A percentile compares a stretch with the other conserved stretches of the same genome.
Evolutionary conservation across 2,113 vertebrate genomes (phyloP).

Genomic region (Panurus biarmicus): DNA sequence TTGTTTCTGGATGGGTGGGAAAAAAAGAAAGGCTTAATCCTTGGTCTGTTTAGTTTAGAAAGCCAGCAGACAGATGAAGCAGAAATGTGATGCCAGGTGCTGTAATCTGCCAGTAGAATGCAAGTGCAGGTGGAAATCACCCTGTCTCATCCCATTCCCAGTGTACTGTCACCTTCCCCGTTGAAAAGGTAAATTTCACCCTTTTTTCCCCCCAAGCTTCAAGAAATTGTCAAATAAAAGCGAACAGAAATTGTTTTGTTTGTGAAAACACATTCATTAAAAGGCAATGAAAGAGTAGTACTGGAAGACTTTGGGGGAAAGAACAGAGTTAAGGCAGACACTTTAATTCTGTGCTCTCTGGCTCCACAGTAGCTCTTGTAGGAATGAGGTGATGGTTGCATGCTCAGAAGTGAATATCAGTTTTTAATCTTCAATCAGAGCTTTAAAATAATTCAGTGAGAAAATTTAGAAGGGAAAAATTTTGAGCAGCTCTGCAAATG

Average conservation of each 20-base stretch:
- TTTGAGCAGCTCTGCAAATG: not conserved
- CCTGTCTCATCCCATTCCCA: not conserved
- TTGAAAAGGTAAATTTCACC: not conserved
- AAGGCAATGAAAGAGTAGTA: not conserved
- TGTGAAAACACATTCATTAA: not conserved
- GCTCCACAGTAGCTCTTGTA: not conserved
- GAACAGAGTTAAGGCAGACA: not conserved
- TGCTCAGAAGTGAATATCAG: not conserved
- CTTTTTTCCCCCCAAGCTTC: not conserved
- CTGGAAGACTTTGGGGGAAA: not conserved
- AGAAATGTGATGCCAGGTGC: not conserved
- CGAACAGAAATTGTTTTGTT: not conserved
- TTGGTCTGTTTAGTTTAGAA: not conserved
- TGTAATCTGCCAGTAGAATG: not conserved
- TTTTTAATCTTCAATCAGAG: not conserved
- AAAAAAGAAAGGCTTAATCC: not conserved
- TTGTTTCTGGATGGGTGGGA: not conserved
- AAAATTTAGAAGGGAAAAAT: not conserved
- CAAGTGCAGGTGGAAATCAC: not conserved
- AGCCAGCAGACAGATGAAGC: not conserved
- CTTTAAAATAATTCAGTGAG: not conserved
- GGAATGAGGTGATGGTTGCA: not conserved
- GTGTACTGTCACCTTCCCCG: not conserved
- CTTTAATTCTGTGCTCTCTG: not conserved
- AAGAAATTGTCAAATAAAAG: not conserved